Percentiles rank a stretch among this genome's conserved stretches.
Evolutionary conservation across 1,140 invertebrate species (phyloP).

Genomic region (Oryzaephilus surinamensis): DNA sequence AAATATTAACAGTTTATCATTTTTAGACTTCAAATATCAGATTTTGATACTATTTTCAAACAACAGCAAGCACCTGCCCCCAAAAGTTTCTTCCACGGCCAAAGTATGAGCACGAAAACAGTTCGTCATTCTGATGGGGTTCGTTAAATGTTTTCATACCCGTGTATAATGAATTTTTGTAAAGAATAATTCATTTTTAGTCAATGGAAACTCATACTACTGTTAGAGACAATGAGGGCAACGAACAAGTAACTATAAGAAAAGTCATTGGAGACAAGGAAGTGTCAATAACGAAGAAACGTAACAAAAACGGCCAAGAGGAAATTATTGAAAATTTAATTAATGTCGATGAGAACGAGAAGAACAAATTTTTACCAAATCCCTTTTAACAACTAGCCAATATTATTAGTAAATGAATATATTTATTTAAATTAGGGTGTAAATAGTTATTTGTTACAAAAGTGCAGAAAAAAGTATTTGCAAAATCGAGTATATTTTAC

Average conservation of each 20-base stretch:
- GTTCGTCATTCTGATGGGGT: conserved; percentile 38
- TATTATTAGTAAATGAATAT: too few relatives aligned
- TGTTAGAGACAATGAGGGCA: conserved; percentile 40
- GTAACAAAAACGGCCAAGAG: conserved; percentile 38
- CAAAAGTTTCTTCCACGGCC: conserved; percentile 15
- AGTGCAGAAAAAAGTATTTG: too few relatives aligned
- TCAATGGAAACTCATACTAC: conserved; percentile 37
- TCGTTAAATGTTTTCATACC: conserved; percentile 15
- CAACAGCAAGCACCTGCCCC: neutral
- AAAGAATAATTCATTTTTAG: too few relatives aligned
- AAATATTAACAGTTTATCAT: neutral
- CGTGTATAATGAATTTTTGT: conserved; percentile 10
- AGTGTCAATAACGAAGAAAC: conserved; percentile 35
- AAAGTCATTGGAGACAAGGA: conserved; percentile 38
- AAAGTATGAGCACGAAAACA: conserved; percentile 33
- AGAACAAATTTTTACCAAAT: conserved; percentile 18
- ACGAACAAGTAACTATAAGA: conserved; percentile 39
- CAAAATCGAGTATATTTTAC: too few relatives aligned
- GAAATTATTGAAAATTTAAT: conserved; percentile 37
- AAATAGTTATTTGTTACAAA: too few relatives aligned
- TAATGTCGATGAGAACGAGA: conserved; percentile 38
- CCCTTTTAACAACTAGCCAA: too few relatives aligned
- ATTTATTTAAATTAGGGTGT: conserved; percentile 9
- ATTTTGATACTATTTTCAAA: conserved; percentile 4
- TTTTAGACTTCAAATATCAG: conserved; percentile 4